Evolutionary conservation across 2,888 invertebrate genomes (phyloP).

Genomic region (Automeris io): DNA sequence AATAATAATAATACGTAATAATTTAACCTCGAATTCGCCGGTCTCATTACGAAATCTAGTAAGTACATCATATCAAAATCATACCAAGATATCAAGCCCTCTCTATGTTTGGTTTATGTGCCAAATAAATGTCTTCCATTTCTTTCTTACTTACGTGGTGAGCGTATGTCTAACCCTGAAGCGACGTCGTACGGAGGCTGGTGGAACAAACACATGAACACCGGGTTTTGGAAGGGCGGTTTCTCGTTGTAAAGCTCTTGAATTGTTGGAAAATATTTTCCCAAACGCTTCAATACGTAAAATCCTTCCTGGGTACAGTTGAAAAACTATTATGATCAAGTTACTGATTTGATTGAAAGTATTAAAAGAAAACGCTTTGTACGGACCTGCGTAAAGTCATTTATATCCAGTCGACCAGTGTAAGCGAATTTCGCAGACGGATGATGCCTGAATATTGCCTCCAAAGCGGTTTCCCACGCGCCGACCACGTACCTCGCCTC

Average conservation of each 20-base stretch:
- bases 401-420: conserved; percentile 77
- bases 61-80: background rate
- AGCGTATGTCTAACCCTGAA: conserved; percentile 34
- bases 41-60: too few species aligned
- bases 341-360: too few species aligned
- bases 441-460: conserved; percentile 75
- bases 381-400: conserved; percentile 72
- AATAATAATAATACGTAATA: too few species aligned
- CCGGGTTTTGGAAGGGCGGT: conserved; percentile 33
- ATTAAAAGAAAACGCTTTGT: background rate
- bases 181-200: conserved; percentile 23
- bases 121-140: too few species aligned
- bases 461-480: conserved; percentile 79
- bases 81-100: background rate
- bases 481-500: conserved; percentile 65
- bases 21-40: too few species aligned
- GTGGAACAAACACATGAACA: conserved; percentile 41
- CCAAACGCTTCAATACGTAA: conserved; percentile 55
- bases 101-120: background rate
- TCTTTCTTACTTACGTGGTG: conserved; percentile 43
- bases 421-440: conserved; percentile 80
- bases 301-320: conserved; percentile 51
- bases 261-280: conserved; percentile 38
- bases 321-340: too few species aligned
- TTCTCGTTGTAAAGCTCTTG: conserved; percentile 21